phyloP scores from a whole-genome alignment of 2,797 vertebrate species.

The Syngnathus acus region DNA sequence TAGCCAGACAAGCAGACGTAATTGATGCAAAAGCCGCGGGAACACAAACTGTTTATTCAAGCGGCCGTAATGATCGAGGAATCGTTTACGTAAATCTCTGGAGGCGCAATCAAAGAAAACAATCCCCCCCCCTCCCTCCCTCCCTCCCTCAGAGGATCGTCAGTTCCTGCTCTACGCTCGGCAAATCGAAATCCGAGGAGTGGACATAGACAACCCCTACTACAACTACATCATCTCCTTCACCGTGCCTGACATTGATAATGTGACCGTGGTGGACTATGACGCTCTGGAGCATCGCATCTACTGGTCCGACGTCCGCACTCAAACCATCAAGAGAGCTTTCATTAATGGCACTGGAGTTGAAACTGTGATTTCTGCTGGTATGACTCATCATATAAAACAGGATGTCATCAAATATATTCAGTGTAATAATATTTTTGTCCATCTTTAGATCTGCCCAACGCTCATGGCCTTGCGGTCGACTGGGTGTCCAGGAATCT shows the following conservation, averaged over 20 bases:
- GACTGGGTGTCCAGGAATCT: constrained; percentile 97
- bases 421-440: neutral
- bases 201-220: constrained; percentile 94
- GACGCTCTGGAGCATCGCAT: constrained; percentile 89
- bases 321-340: constrained; percentile 92
- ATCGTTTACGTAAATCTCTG: constrained; percentile 5
- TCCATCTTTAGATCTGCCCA: constrained; percentile 79
- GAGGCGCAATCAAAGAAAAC: neutral
- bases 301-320: constrained; percentile 97
- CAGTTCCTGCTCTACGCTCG: constrained; percentile 95
- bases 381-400: constrained; percentile 54
- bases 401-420: neutral
- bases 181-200: constrained; percentile 94
- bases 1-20: constrained; percentile 24
- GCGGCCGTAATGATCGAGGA: constrained; percentile 30
- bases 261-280: constrained; percentile 92
- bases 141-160: constrained; percentile 73
- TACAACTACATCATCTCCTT: constrained; percentile 99
- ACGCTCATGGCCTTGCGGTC: constrained; percentile 89
- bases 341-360: constrained; percentile 96
- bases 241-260: constrained; percentile 94
- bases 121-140: neutral
- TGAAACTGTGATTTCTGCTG: constrained; percentile 90
- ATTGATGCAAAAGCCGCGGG: constrained; percentile 34
- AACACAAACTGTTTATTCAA: constrained; percentile 47